These are phyloP conservation scores for Cryptoblepharus egeriae DNA, from an alignment of 2,797 vertebrate genomes.

Conservation along the genomic window DNA sequence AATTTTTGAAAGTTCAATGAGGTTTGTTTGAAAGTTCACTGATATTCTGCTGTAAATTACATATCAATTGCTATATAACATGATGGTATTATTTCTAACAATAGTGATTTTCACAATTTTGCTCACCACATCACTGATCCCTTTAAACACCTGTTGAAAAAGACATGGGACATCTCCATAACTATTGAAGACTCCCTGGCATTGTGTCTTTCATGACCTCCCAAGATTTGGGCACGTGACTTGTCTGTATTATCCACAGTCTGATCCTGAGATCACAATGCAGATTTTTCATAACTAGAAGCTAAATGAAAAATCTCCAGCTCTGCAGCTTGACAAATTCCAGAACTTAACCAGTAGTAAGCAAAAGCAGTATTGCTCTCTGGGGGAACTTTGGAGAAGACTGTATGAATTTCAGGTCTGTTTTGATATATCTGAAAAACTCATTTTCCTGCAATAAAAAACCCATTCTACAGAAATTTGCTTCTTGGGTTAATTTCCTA, in stretches of 20 bases:
- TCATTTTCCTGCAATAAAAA: slow-evolving; percentile 17
- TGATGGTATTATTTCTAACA: too few relatives aligned
- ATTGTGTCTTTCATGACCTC: not conserved
- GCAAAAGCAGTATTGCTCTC: not conserved
- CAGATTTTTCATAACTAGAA: not conserved
- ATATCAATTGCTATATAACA: too few relatives aligned
- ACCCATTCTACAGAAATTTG: not conserved
- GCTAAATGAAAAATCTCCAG: not conserved
- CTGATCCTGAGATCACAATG: not conserved
- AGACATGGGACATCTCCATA: not conserved
- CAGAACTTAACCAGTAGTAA: slow-evolving; percentile 7
- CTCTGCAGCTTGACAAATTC: not conserved
- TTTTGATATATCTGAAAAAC: slow-evolving; percentile 20
- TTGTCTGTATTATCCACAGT: not conserved
- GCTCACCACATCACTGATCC: too few relatives aligned
- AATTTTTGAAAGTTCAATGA: too few relatives aligned
- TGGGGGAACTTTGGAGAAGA: not conserved
- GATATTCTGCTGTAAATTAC: too few relatives aligned
- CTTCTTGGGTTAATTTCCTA: slow-evolving; percentile 22
- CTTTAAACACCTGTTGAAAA: not conserved
- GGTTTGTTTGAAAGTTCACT: too few relatives aligned
- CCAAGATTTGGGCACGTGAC: not conserved
- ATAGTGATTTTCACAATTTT: too few relatives aligned
- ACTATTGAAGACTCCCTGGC: not conserved
- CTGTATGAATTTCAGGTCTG: not conserved